These are phyloP conservation scores for Oscheius onirici DNA, from an alignment of 2,888 invertebrate species.

Conservation along the genomic window DNA sequence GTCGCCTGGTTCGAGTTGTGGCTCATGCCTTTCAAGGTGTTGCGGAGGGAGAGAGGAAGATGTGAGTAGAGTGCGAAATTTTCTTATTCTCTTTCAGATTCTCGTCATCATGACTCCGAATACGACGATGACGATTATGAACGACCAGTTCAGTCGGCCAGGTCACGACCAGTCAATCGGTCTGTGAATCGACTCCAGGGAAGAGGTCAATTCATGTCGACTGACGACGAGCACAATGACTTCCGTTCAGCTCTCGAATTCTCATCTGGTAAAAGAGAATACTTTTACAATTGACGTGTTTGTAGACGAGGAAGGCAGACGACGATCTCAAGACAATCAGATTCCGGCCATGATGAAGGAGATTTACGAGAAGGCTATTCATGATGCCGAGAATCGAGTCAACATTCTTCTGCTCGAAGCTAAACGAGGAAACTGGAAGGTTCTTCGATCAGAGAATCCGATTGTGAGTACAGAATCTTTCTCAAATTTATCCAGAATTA, in stretches of 20 bases:
- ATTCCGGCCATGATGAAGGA: conserved; percentile 21
- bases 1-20: conserved; percentile 66
- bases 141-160: neutral
- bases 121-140: conserved; percentile 16
- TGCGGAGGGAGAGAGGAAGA: conserved; percentile 56
- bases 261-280: conserved; percentile 36
- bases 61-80: conserved; percentile 20
- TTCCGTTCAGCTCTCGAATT: conserved; percentile 48
- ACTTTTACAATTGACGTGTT: no score
- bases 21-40: conserved; percentile 66
- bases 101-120: conserved; percentile 23
- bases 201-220: conserved; percentile 1
- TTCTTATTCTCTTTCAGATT: neutral
- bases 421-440: conserved; percentile 47
- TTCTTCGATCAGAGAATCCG: conserved; percentile 31
- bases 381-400: conserved; percentile 37
- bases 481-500: neutral
- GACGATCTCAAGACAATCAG: neutral
- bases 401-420: conserved; percentile 42
- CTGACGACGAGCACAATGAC: conserved; percentile 40
- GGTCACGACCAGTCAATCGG: neutral
- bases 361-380: conserved; percentile 32
- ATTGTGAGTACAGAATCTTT: conserved; percentile 8
- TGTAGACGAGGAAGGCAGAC: conserved; percentile 12
- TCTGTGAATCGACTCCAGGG: conserved; percentile 16